Evolutionary conservation across 92 coral and sea anemone genomes (phyloP).

Genomic region (Heliopora coerulea): DNA sequence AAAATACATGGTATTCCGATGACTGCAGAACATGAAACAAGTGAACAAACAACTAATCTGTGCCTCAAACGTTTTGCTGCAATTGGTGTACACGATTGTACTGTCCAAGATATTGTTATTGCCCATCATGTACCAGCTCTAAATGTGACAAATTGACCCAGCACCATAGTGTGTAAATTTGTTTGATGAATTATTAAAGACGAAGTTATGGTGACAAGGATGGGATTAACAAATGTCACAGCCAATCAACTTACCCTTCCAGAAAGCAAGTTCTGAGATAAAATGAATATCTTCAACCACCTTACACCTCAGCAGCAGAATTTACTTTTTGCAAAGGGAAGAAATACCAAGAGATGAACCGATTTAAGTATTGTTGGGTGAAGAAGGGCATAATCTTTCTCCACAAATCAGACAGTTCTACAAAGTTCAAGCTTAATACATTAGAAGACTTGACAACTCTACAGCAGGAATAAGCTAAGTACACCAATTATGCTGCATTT

Average conservation of each 20-base stretch:
- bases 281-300: conserved; percentile 46
- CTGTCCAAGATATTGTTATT: conserved; percentile 49
- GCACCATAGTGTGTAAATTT: conserved; percentile 49
- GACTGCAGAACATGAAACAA: conserved; percentile 11
- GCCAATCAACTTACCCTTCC: conserved; percentile 33
- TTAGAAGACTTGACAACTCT: conserved; percentile 43
- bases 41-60: conserved; percentile 43
- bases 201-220: conserved; percentile 47
- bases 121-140: conserved; percentile 52
- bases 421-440: conserved; percentile 37
- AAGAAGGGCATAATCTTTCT: conserved; percentile 44
- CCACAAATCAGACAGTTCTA: conserved; percentile 43
- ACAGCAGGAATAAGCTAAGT: neutral
- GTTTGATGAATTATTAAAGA: conserved; percentile 44
- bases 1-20: conserved; percentile 41
- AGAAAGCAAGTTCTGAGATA: neutral
- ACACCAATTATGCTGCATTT: too few species aligned
- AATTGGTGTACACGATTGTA: conserved; percentile 32
- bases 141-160: conserved; percentile 24
- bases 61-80: conserved; percentile 43
- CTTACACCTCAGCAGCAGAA: conserved; percentile 46
- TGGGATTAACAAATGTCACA: conserved; percentile 14
- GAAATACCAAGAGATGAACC: conserved; percentile 38
- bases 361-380: conserved; percentile 56
- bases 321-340: conserved; percentile 48